Base-by-base conservation (phyloP, 1,140 invertebrate genomes). In the Drosophila littoralis region DNA sequence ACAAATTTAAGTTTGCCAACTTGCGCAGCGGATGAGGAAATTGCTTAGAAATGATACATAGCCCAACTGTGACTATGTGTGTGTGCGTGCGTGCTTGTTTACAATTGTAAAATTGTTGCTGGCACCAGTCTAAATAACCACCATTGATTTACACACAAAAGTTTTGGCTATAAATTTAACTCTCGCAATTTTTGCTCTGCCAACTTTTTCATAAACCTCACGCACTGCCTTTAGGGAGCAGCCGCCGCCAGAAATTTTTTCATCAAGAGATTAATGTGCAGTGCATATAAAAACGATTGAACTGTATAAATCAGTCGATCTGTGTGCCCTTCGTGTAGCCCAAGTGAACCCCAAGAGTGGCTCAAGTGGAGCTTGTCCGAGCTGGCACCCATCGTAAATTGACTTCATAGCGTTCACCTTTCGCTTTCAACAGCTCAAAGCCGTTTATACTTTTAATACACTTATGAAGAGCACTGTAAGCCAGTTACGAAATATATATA, bases 41-140 rank as follows among this genome's bases (percentile, higher is more conserved):
- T 90, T 90, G 82, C 86, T 90, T 83, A 83, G 88, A 83, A 90
- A 90, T 90, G 81, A 90, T 90, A 76, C 79, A 90, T 82, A 66
- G 80, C 69, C 79, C 64, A 32, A 67, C 50, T 71, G 61, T 70
- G 33, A 43, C 3, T 28, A 4, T 52, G 8, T 63, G 48, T 45
- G 42, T 77, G 1, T 50, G 13, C 52, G 54, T 61, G 40, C 28
- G 13, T 59, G 46, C 75, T 72, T 85, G 83, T 88, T 89, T 89
- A 89, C 83, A 83, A 89, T 89, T 83, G 83, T 79, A 54, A 66
- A 88, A 77, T 76, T 70, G 64, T 77, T 75, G 50, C 50, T 55
- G 73, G 42, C 38, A 17, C 38, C 64, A 40, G 75, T 63, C 84
- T 83, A 83, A 86, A 88, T 79, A 83, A 86, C 79, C 84, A 55